Evolutionary conservation across 2,113 vertebrate genomes (phyloP).

Genomic region (Ochotona princeps): DNA sequence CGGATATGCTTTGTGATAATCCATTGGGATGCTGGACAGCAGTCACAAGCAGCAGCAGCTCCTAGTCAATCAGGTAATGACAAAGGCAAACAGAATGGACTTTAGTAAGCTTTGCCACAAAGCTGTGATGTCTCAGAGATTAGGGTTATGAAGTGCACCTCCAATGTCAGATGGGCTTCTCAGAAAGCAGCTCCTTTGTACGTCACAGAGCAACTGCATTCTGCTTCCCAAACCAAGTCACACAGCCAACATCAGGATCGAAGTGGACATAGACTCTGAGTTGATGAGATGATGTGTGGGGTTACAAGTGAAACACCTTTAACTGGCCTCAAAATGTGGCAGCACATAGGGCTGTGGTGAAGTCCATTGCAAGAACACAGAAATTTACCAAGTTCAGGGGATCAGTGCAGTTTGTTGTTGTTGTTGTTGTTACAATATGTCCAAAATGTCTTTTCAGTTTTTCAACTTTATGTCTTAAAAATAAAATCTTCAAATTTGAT

Average conservation of each 20-base stretch:
- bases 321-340: not conserved
- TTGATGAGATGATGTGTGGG: not conserved
- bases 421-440: not conserved
- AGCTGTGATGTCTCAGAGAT: not conserved
- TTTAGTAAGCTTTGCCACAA: not conserved
- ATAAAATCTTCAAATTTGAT: too few relatives aligned
- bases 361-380: not conserved
- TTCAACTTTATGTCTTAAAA: not conserved
- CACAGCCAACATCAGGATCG: not conserved
- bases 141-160: not conserved
- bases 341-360: not conserved
- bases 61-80: too few relatives aligned
- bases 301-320: not conserved
- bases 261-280: not conserved
- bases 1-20: not conserved
- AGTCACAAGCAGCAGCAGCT: not conserved
- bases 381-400: not conserved
- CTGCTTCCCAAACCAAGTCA: not conserved
- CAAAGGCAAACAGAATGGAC: not conserved
- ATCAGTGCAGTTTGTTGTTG: not conserved
- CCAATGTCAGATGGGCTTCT: not conserved
- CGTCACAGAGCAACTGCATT: not conserved
- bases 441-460: not conserved
- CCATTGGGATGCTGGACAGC: not conserved
- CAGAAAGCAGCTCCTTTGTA: not conserved